These are phyloP conservation scores for Apamea crenata DNA, from an alignment of 2,888 invertebrate genomes.

Conservation along the genomic window DNA sequence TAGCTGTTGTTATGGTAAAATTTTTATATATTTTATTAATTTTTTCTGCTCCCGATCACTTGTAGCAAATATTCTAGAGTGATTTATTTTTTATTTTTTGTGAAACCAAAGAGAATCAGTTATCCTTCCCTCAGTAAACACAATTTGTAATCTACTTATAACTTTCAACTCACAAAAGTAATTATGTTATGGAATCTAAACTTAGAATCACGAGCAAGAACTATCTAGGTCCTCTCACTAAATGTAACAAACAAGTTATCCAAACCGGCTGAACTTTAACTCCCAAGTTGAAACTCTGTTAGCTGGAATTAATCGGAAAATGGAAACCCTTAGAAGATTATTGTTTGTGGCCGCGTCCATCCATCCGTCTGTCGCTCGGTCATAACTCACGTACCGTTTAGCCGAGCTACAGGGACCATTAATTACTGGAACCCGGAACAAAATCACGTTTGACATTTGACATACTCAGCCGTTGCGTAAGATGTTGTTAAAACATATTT, in stretches of 20 bases:
- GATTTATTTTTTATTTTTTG: neutral
- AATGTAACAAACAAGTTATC: conserved; percentile 34
- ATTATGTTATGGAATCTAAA: neutral
- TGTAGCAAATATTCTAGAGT: neutral
- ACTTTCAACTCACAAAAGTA: neutral
- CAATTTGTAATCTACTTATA: neutral
- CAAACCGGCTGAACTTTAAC: conserved; percentile 27
- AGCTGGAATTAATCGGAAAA: conserved; percentile 57
- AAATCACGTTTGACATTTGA: conserved; percentile 60
- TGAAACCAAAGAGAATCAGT: neutral
- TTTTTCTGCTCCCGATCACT: neutral
- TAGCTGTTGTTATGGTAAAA: neutral
- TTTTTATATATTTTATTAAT: neutral
- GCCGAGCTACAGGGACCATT: conserved; percentile 55
- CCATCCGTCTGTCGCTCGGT: conserved; percentile 59
- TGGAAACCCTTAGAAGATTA: conserved; percentile 57
- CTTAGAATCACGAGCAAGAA: neutral
- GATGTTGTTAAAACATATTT: conserved; percentile 21
- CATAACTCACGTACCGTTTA: conserved; percentile 66
- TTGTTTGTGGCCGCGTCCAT: conserved; percentile 57
- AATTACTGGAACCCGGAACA: conserved; percentile 56
- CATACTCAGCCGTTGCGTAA: conserved; percentile 37
- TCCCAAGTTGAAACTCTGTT: conserved; percentile 26
- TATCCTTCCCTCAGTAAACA: neutral
- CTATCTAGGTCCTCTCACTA: conserved; percentile 11